These are phyloP conservation scores for Mandrillus leucophaeus DNA, from an alignment of 2,113 vertebrate genomes.

Conservation along the genomic window DNA sequence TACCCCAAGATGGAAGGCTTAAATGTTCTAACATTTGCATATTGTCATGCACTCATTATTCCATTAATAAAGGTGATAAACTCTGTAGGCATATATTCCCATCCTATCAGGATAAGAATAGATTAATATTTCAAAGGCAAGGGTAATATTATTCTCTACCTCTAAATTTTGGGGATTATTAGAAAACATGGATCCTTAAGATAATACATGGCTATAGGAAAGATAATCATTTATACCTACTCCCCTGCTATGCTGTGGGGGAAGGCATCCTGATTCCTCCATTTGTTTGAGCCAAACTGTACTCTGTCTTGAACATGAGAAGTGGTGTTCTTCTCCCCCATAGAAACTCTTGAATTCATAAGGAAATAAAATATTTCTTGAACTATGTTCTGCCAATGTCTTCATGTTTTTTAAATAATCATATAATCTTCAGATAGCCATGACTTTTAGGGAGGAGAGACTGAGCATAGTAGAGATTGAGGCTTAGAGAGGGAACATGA, in stretches of 20 bases:
- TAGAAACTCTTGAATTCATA: background rate
- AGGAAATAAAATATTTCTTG: background rate
- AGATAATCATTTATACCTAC: background rate
- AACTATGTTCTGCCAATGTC: background rate
- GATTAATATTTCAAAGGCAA: background rate
- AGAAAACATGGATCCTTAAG: background rate
- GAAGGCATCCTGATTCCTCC: background rate
- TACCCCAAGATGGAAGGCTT: background rate
- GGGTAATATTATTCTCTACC: background rate
- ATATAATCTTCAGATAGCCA: background rate
- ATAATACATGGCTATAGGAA: background rate
- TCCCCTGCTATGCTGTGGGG: background rate
- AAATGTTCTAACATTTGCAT: background rate
- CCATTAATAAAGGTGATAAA: background rate
- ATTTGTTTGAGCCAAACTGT: background rate
- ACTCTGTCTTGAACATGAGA: background rate
- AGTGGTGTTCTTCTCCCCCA: background rate
- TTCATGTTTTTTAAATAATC: background rate
- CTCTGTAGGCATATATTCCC: background rate
- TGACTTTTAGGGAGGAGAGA: background rate
- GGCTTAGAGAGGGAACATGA: background rate
- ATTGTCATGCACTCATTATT: background rate
- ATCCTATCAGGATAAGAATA: background rate
- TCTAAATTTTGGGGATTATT: background rate
- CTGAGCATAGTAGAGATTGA: too few relatives aligned